Base-by-base conservation (phyloP, 2,888 invertebrate species). In the Hyppa rectilinea region DNA sequence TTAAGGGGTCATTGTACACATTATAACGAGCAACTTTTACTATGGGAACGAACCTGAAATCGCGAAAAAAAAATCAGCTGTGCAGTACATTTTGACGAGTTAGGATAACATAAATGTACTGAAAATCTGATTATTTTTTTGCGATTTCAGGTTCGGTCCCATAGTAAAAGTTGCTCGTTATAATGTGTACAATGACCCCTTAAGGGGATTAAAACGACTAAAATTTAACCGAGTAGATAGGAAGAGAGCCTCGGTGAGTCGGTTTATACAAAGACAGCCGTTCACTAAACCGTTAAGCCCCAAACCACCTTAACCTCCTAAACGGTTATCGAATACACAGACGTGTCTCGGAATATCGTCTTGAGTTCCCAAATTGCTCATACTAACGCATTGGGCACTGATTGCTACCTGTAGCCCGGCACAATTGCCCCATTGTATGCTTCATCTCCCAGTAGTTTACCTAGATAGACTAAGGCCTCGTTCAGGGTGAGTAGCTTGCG, bases 271-370 rank as follows among this genome's bases (percentile, higher is more conserved):
- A 49, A 29, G 31, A 26, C 7, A 9, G 6, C 5, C 7, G 12
- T 26, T 9, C 17, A 5, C 12, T 14, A 23, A 36, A n/a, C 20
- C 5, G 20, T 31, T 40, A 26, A 49, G 20, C 65, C 23, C 10
- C 12, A 40, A n/a, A 31, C 2, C 31, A 47, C 3, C 34, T 53
- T 23, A 62, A 49, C 31, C 29, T 56, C 20, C 29, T 50, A 63
- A 81, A 70, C 63, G 82, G 77, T 78, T 82, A 78, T 78, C 55
- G 34, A 81, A 40, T 50, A 53, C 68, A 50, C 60, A 52, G 20
- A 4, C 29, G 3, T 29, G 38, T 50, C 78, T 50, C 45, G 9
- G 55, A 56, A 56, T 56, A 78, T 56, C 77, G 60, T 62, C 77
- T 78, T 78, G 62, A 26, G 78, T 17, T 52, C 10, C 49, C 60